Evolutionary conservation across 1,140 invertebrate species (phyloP).

Genomic region (Tenebrio molitor): DNA sequence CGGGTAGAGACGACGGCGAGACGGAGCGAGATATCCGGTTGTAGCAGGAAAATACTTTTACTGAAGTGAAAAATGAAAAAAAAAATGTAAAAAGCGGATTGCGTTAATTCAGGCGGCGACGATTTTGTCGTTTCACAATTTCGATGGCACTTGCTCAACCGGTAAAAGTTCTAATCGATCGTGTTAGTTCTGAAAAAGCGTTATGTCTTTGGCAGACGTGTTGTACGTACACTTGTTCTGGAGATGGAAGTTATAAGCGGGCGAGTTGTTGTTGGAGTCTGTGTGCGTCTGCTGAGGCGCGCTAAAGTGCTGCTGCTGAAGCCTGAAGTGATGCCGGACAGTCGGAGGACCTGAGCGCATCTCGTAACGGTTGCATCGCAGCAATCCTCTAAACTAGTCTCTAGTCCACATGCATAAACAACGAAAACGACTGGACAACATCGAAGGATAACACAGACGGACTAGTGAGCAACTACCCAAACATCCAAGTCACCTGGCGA

Average conservation of each 20-base stretch:
- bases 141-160: background rate
- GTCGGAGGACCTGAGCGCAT: slow-evolving; percentile 65
- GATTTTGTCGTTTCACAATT: background rate
- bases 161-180: background rate
- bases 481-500: slow-evolving; percentile 62
- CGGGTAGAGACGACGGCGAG: background rate
- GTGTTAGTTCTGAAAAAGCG: slow-evolving; percentile 39
- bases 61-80: no score
- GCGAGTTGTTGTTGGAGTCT: slow-evolving; percentile 65
- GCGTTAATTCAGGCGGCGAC: background rate
- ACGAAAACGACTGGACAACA: slow-evolving; percentile 27
- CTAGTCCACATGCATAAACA: slow-evolving; percentile 54
- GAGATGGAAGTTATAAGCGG: slow-evolving; percentile 59
- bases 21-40: background rate
- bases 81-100: no score
- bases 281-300: slow-evolving; percentile 51
- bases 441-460: slow-evolving; percentile 11
- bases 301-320: slow-evolving; percentile 53
- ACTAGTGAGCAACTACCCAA: slow-evolving; percentile 22
- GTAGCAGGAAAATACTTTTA: no score
- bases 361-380: slow-evolving; percentile 61
- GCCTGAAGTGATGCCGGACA: slow-evolving; percentile 58
- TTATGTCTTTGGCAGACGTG: slow-evolving; percentile 50
- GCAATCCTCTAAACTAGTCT: slow-evolving; percentile 50
- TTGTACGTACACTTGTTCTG: slow-evolving; percentile 65